phyloP scores from a whole-genome alignment of 2,888 invertebrate species.

The Hylaea fasciaria region DNA sequence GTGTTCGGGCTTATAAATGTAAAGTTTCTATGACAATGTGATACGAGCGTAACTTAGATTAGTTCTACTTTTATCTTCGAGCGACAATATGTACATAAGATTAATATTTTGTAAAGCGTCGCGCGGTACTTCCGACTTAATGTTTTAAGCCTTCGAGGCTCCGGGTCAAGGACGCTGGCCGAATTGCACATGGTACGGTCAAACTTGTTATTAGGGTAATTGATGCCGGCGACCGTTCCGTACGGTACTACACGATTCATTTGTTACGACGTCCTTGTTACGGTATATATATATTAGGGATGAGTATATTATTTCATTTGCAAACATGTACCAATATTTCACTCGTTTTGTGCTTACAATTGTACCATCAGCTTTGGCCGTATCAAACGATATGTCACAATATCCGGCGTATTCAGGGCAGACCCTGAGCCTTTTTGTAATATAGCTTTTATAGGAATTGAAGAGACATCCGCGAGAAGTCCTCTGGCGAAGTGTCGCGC shows the following conservation, averaged over 20 bases:
- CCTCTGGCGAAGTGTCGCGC: conserved; percentile 64
- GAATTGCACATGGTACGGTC: conserved; percentile 40
- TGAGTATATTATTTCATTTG: conserved; percentile 1
- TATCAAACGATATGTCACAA: conserved; percentile 1
- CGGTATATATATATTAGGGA: conserved; percentile 8
- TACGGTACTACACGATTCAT: conserved; percentile 20
- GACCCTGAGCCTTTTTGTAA: conserved; percentile 48
- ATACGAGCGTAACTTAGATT: conserved; percentile 58
- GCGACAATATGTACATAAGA: conserved; percentile 86
- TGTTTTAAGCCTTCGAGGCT: conserved; percentile 43
- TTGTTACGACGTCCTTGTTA: conserved; percentile 19
- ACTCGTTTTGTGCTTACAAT: conserved; percentile 3
- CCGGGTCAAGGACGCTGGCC: conserved; percentile 36
- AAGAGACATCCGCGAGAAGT: conserved; percentile 49
- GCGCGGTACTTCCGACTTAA: conserved; percentile 61
- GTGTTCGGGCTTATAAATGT: conserved; percentile 13
- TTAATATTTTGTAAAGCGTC: conserved; percentile 79
- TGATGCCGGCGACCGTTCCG: conserved; percentile 45
- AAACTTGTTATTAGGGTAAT: conserved; percentile 37
- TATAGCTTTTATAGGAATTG: conserved; percentile 73
- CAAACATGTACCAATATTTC: conserved; percentile 11
- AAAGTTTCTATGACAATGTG: conserved; percentile 35
- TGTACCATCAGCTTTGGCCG: conserved; percentile 1
- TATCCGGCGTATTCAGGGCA: conserved; percentile 8
- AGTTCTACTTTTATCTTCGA: conserved; percentile 80